These are phyloP conservation scores for Cantharis lateralis DNA, from an alignment of 2,888 invertebrate species.

Conservation along the genomic window DNA sequence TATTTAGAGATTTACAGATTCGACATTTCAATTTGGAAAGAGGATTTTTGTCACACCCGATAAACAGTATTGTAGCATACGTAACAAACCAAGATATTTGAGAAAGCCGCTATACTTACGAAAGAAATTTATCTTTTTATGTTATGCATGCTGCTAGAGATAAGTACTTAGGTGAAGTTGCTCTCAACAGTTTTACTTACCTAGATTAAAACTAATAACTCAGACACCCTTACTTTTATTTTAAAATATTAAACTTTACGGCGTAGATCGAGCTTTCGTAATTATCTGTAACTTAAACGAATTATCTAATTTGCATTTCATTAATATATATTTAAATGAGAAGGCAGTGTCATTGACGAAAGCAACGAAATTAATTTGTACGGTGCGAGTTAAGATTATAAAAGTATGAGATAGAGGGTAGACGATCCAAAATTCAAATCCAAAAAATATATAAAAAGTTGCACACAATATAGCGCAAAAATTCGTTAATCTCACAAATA, in stretches of 20 bases:
- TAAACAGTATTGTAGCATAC: conserved; percentile 4
- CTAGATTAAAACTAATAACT: background rate
- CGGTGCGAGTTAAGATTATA: conserved; percentile 1
- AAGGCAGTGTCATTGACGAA: conserved; percentile 26
- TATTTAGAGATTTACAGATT: conserved; percentile 23
- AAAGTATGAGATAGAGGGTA: background rate
- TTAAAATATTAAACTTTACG: conserved; percentile 15
- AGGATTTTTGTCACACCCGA: conserved; percentile 15
- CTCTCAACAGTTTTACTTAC: background rate
- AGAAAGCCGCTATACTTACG: background rate
- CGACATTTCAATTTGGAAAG: conserved; percentile 20
- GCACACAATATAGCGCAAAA: background rate
- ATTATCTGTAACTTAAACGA: conserved; percentile 37
- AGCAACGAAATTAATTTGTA: conserved; percentile 24
- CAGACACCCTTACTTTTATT: conserved; percentile 8
- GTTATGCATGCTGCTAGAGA: background rate
- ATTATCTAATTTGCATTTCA: conserved; percentile 42
- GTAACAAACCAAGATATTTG: conserved; percentile 8
- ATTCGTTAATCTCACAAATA: background rate
- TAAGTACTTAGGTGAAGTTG: background rate
- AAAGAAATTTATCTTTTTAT: background rate
- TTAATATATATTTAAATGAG: conserved; percentile 41
- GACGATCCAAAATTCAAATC: background rate
- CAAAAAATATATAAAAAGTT: background rate
- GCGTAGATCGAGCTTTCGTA: conserved; percentile 20